Conservation (phyloP, 1,140 invertebrate genomes). For the Zaprionus gabonicus region DNA sequence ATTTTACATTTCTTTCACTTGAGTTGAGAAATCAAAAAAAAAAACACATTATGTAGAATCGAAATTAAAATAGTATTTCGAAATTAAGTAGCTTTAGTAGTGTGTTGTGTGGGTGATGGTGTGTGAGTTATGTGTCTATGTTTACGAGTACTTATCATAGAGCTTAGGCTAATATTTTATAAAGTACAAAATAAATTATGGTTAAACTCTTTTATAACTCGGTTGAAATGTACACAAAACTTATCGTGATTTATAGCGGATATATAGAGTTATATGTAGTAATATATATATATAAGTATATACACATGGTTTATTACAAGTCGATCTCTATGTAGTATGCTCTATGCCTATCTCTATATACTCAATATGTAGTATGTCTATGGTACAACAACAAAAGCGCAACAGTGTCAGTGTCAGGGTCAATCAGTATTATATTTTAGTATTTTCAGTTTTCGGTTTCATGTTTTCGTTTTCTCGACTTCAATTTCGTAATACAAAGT, state of each 20-base stretch:
- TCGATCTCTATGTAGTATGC: conserved; percentile 47
- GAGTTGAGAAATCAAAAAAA: conserved; percentile 37
- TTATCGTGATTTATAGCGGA: conserved; percentile 65
- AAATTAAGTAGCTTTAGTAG: conserved; percentile 57
- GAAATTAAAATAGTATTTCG: conserved; percentile 73
- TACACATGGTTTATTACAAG: conserved; percentile 74
- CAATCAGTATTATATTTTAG: conserved; percentile 54
- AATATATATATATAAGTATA: conserved; percentile 19
- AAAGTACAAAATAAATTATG: conserved; percentile 73
- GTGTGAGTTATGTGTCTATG: conserved; percentile 35
- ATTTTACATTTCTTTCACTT: conserved; percentile 60
- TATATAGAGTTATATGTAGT: conserved; percentile 21
- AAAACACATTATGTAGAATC: conserved; percentile 20
- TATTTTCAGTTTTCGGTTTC: conserved; percentile 25
- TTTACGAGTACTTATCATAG: conserved; percentile 35
- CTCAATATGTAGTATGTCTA: conserved; percentile 64
- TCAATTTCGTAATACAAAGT: conserved; percentile 39
- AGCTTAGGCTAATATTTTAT: conserved; percentile 61
- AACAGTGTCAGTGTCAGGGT: conserved; percentile 73
- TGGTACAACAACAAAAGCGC: conserved; percentile 79
- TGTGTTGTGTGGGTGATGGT: conserved; percentile 25
- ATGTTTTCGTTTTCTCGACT: conserved; percentile 30
- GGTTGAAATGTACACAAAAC: conserved; percentile 75
- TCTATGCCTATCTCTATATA: conserved; percentile 50
- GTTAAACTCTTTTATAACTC: conserved; percentile 65